Evolutionary conservation across 30 jellyfish, hydroid and myxozoan species (phyloP), one percentile per base, ranked within the genome.

Genomic region (Mastigias papua): DNA sequence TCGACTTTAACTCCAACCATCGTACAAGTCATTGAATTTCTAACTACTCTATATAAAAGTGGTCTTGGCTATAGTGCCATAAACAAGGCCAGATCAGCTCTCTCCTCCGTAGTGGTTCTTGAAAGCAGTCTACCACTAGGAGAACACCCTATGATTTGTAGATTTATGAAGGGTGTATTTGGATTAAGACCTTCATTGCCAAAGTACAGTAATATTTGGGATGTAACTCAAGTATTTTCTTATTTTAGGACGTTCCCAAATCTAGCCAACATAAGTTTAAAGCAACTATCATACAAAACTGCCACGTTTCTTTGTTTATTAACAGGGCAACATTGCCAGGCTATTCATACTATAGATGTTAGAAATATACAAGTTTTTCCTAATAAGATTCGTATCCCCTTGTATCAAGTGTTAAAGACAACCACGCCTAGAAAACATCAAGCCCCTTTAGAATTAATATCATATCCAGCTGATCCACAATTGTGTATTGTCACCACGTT

Each of bases 171-270:
- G 42, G 96, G 96, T 21, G 35, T 64, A 13, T 76, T 74, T 76
- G 62, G 73, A 21, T 37, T 74, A 28, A 58, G 96, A 50, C 96
- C 96, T 1, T 37, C 96, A 0, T 63, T 87, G 9, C 96, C 96
- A 30, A 65, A 63, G 34, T 48, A 76, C 23, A 75, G 30, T 0
- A 21, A 27, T 30, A 76, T 75, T 0, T 87, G 90, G 90, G 90
- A 87, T 60, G 85, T 87, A 16, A 28, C 15, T 50, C 20, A 31
- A 13, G 86, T 87, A 25, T 76, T 87, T 19, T 9, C 1, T 85
- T 49, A 30, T 46, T 85, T 27, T 82, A 57, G 82, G 29, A 11
- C n/a, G n/a, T n/a, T n/a, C n/a, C n/a, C n/a, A n/a, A n/a, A n/a
- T n/a, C n/a, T 69, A 57, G 28, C 48, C 73, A 31, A 20, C 34